Conservation (phyloP, 2,797 vertebrate species). For the Argya squamiceps region DNA sequence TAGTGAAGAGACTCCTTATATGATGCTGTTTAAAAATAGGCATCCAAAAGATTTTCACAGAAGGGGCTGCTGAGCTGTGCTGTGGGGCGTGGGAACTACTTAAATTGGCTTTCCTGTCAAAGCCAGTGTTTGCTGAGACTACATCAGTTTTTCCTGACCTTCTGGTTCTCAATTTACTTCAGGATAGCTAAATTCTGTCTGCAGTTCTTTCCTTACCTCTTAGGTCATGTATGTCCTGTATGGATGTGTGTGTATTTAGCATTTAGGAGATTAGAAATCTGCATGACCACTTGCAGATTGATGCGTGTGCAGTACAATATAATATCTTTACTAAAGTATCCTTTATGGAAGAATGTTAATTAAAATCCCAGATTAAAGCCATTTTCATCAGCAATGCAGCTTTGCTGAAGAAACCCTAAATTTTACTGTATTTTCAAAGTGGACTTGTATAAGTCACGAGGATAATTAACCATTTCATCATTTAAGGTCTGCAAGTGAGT, state of each 20-base stretch:
- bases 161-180: background rate
- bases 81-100: background rate
- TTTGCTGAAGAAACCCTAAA: background rate
- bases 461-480: background rate
- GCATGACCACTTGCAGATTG: background rate
- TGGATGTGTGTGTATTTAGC: background rate
- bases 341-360: background rate
- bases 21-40: background rate
- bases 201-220: background rate
- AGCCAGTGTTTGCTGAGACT: constrained; percentile 14
- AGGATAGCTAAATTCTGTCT: background rate
- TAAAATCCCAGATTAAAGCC: background rate
- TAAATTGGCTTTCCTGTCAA: background rate
- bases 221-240: background rate
- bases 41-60: background rate
- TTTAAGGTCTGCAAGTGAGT: background rate
- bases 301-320: accelerated
- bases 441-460: background rate
- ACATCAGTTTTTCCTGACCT: background rate
- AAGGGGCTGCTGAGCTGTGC: background rate
- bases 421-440: background rate
- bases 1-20: background rate
- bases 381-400: background rate
- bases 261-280: background rate
- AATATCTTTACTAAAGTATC: background rate